Evolutionary conservation across 53 echinoderm and acorn worm species (phyloP), one percentile per base, ranked within the genome.

Genomic region (Pentamera pediparva): DNA sequence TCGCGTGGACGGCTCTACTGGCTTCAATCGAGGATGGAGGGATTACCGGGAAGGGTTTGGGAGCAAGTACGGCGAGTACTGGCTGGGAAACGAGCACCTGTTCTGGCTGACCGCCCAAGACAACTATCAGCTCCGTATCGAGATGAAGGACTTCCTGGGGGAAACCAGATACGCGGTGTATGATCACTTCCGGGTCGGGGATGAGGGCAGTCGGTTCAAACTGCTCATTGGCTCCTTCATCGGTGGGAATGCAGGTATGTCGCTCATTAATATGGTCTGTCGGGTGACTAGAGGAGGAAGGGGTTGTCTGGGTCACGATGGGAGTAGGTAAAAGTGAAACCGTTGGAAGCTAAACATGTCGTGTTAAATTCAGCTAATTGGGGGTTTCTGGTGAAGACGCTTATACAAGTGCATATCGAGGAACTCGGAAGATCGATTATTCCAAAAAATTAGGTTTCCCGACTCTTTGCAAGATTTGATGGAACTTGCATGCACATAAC

Each of bases 1-100:
- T 11, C 67, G 89, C 6, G 62, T 64, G 32, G 85, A 85, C 32
- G 89, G 89, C 20, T 69, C 81, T 6, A 61, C 79, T 0, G 63
- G 49, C 11, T 89, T 89, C 75, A 70, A 75, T 39, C 81, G 85
- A 4, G 78, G 73, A 4, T 85, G 85, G 85, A 56, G 38, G n/a
- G 78, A 81, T 32, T 89, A 89, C 67, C 75, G 69, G 60, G 18
- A 78, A 13, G 89, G 89, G 3, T 89, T 89, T 70, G 89, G 89
- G 11, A 78, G 78, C 62, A 65, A 77, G 53, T 62, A 78, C 71
- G 61, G 62, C 1, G 89, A 89, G 24, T 80, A 84, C 75, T 89
- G 89, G 89, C 35, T 89, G 2, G 89, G 89, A 17, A 85, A 85
- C 38, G 85, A 89, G 0, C 77, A 74, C 17, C 70, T 89, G 6